A percentile compares a stretch with the other conserved stretches of the same genome.
These are phyloP conservation scores for Macroramphosus scolopax DNA, from an alignment of 2,797 vertebrate genomes.

Conservation along the genomic window DNA sequence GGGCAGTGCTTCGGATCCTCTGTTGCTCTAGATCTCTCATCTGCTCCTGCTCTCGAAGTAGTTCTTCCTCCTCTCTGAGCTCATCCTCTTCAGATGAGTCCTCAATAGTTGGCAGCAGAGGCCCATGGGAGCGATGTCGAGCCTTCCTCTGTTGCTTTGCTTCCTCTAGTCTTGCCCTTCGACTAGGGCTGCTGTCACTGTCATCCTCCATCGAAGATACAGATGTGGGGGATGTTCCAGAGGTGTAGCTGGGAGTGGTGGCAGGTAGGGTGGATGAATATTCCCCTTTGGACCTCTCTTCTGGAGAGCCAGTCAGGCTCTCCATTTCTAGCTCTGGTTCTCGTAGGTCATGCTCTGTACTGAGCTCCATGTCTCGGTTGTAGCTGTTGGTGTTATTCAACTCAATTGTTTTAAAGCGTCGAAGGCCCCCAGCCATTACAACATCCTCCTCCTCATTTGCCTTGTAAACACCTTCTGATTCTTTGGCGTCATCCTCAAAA, in stretches of 20 bases:
- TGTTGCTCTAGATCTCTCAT: slow-evolving; percentile 99
- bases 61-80: slow-evolving; percentile 96
- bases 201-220: slow-evolving; percentile 98
- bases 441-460: slow-evolving; percentile 80
- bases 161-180: slow-evolving; percentile 92
- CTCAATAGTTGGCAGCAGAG: slow-evolving; percentile 96
- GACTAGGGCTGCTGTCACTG: slow-evolving; percentile 98
- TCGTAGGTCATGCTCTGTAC: slow-evolving; percentile 84
- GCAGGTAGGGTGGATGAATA: slow-evolving; percentile 97
- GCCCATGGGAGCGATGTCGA: slow-evolving; percentile 94
- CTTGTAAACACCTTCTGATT: slow-evolving; percentile 72
- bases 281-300: slow-evolving; percentile 94
- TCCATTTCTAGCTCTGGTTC: slow-evolving; percentile 99
- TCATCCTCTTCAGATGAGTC: slow-evolving; percentile 99
- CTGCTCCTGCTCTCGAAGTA: slow-evolving; percentile 96
- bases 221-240: slow-evolving; percentile 96
- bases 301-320: slow-evolving; percentile 95
- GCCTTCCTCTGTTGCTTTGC: slow-evolving; percentile 98
- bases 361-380: slow-evolving; percentile 87
- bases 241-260: slow-evolving; percentile 96
- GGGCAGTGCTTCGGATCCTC: slow-evolving; percentile 94
- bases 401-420: slow-evolving; percentile 98
- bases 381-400: slow-evolving; percentile 94
- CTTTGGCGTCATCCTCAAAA: slow-evolving; percentile 88
- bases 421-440: slow-evolving; percentile 86